phyloP scores from a whole-genome alignment of 2,797 vertebrate species.

The Danio tinwini region DNA sequence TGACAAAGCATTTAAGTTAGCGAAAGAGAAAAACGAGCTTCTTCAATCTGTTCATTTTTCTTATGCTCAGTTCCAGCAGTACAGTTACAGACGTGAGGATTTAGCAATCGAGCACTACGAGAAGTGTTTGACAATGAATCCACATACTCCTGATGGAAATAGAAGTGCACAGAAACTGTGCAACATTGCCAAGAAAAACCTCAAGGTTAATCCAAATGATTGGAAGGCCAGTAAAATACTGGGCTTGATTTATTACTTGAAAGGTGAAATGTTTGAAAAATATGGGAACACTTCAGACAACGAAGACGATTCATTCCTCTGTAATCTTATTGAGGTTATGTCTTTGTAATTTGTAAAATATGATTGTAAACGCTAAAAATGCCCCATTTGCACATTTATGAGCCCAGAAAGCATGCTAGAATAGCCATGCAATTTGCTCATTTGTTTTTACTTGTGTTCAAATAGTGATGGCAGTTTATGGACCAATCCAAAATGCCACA shows the following conservation, averaged over 20 bases:
- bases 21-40: conserved; percentile 35
- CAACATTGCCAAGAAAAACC: conserved; percentile 60
- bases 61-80: conserved; percentile 71
- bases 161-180: conserved; percentile 55
- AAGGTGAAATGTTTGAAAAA: conserved; percentile 62
- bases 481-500: no score
- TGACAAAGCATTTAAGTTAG: conserved; percentile 61
- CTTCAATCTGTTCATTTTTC: conserved; percentile 57
- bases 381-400: no score
- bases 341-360: conserved; percentile 28
- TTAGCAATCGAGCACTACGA: conserved; percentile 71
- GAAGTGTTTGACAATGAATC: conserved; percentile 68
- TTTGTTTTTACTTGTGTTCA: no score
- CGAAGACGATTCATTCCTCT: conserved; percentile 55
- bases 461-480: no score
- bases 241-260: conserved; percentile 65
- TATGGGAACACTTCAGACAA: conserved; percentile 68
- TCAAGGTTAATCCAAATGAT: conserved; percentile 47
- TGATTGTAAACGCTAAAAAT: neutral
- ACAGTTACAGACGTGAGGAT: conserved; percentile 55
- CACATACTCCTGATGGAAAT: neutral
- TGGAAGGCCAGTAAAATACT: conserved; percentile 67
- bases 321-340: conserved; percentile 51
- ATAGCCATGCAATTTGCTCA: no score
- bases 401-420: no score